phyloP scores from a whole-genome alignment of 2,888 invertebrate genomes.

The Ornithoptera alexandrae region DNA sequence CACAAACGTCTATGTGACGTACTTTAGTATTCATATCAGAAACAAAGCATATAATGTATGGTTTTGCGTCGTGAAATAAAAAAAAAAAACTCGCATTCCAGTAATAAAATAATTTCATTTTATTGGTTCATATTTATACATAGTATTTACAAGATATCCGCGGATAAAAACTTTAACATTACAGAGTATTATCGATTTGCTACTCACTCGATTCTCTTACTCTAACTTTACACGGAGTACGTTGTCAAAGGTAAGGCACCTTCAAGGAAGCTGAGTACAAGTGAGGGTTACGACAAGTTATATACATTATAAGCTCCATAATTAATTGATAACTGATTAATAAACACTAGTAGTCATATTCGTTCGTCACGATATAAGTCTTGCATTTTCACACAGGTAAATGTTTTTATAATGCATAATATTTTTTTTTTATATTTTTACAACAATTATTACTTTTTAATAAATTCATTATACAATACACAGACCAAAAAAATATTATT shows the following conservation, averaged over 20 bases:
- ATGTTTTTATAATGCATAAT: background rate
- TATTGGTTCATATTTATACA: slow-evolving; percentile 67
- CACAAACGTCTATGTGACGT: no score
- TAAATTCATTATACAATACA: background rate
- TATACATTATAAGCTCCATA: slow-evolving; percentile 18
- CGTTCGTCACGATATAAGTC: background rate
- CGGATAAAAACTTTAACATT: slow-evolving; percentile 59
- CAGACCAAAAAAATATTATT: background rate
- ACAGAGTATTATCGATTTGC: slow-evolving; percentile 71
- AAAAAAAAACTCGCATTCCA: slow-evolving; percentile 46
- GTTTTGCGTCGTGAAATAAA: background rate
- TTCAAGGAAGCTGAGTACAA: slow-evolving; percentile 50
- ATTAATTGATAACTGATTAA: slow-evolving; percentile 10
- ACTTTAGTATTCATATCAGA: no score
- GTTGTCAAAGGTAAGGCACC: slow-evolving; percentile 68
- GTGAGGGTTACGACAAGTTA: slow-evolving; percentile 36
- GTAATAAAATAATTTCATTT: slow-evolving; percentile 78
- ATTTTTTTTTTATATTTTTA: no score
- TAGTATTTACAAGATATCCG: slow-evolving; percentile 67
- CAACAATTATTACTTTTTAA: background rate
- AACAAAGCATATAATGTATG: no score
- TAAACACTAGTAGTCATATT: background rate
- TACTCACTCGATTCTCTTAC: slow-evolving; percentile 46
- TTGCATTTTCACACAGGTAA: background rate
- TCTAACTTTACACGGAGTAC: slow-evolving; percentile 40